These are phyloP conservation scores for Pachydiplax longipennis DNA, from an alignment of 2,888 invertebrate species.

Conservation along the genomic window DNA sequence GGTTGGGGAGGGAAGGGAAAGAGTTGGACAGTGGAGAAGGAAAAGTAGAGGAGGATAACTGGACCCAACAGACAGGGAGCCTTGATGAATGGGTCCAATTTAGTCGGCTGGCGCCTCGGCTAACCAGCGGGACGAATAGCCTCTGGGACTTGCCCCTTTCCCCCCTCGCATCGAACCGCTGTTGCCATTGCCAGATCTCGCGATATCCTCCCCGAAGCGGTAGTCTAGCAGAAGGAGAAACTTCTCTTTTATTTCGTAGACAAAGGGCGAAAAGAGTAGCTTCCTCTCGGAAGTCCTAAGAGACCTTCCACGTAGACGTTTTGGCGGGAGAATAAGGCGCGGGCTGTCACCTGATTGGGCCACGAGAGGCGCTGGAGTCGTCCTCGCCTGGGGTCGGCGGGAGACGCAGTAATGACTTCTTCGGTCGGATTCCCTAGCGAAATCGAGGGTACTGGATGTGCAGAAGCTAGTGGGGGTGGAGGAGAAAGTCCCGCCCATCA, in stretches of 20 bases:
- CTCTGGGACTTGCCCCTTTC: conserved; percentile 18
- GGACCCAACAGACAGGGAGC: conserved; percentile 44
- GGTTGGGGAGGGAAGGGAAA: background rate
- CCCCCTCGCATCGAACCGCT: background rate
- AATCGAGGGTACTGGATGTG: conserved; percentile 1
- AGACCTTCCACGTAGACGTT: background rate
- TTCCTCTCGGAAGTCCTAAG: background rate
- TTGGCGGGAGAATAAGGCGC: background rate
- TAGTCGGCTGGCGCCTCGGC: conserved; percentile 46
- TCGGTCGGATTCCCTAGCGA: conserved; percentile 16
- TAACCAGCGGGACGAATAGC: conserved; percentile 47
- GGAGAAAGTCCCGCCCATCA: background rate
- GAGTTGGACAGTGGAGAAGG: background rate
- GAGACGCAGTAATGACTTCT: conserved; percentile 27
- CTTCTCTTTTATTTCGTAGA: background rate
- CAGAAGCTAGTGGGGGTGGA: background rate
- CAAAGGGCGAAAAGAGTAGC: background rate
- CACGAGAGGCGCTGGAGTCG: conserved; percentile 15
- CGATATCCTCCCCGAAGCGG: background rate
- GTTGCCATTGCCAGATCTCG: background rate
- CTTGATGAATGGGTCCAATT: conserved; percentile 47
- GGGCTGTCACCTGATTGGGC: background rate
- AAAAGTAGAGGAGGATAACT: background rate
- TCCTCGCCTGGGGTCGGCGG: background rate
- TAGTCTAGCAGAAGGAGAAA: background rate